Evolutionary conservation across 2,113 vertebrate genomes (phyloP).

Genomic region (Amblyornis subalaris): DNA sequence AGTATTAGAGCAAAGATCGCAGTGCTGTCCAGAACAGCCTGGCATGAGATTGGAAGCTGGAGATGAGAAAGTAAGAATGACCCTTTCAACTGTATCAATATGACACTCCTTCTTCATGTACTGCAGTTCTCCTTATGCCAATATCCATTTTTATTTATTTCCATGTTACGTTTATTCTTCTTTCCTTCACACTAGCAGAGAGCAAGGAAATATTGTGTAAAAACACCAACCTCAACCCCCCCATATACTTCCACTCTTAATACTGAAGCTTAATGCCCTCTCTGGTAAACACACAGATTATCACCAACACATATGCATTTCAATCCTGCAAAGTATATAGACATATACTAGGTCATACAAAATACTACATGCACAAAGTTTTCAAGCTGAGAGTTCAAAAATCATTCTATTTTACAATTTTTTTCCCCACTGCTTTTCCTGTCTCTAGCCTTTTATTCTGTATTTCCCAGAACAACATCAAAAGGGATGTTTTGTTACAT

Average conservation of each 20-base stretch:
- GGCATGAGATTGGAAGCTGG: not conserved
- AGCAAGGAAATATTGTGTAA: not conserved
- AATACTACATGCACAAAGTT: not conserved
- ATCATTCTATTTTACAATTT: not conserved
- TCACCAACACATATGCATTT: not conserved
- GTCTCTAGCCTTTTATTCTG: not conserved
- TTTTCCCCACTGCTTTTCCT: not conserved
- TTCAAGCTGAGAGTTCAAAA: not conserved
- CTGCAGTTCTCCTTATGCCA: not conserved
- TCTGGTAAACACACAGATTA: not conserved
- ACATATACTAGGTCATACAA: not conserved
- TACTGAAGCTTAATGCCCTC: not conserved
- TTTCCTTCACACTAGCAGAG: not conserved
- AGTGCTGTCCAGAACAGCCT: not conserved
- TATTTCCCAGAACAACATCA: not conserved
- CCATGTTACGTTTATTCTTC: not conserved
- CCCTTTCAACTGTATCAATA: not conserved
- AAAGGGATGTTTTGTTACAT: not conserved
- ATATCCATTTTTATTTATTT: not conserved
- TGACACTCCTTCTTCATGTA: not conserved
- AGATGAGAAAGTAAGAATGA: not conserved
- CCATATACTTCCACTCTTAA: not conserved
- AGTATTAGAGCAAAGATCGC: fast-evolving
- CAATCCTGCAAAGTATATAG: not conserved
- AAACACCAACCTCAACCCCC: not conserved